A percentile compares a stretch with the other conserved stretches of the same genome.
Evolutionary conservation across 2,113 vertebrate genomes (phyloP).

Genomic region (Oreochromis spilurus): DNA sequence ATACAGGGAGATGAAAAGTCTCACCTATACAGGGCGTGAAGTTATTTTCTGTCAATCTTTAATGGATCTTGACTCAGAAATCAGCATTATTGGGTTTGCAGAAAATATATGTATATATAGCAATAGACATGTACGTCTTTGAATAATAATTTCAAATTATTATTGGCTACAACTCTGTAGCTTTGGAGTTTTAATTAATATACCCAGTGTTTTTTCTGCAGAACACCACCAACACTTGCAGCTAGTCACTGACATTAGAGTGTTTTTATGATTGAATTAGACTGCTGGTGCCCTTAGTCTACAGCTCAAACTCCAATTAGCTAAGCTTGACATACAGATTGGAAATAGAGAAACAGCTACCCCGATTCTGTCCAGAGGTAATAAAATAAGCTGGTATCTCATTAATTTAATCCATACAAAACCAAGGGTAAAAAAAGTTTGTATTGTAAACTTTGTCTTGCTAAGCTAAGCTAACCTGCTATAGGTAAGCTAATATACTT

Average conservation of each 20-base stretch:
- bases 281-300: background rate
- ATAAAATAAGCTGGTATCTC: background rate
- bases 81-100: background rate
- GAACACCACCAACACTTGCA: background rate
- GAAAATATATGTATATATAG: background rate
- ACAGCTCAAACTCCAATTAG: background rate
- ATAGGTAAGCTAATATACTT: background rate
- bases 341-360: background rate
- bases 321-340: background rate
- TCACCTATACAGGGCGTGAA: background rate
- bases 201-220: background rate
- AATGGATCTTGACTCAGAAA: background rate
- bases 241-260: background rate
- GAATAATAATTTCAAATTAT: background rate
- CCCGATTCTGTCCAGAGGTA: background rate
- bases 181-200: background rate
- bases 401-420: background rate
- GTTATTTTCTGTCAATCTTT: background rate
- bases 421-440: background rate
- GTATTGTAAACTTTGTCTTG: background rate
- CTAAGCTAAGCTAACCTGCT: background rate
- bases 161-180: background rate
- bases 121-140: background rate
- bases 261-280: background rate
- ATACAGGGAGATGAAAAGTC: background rate